These are phyloP conservation scores for Cantharis lateralis DNA, from an alignment of 2,888 invertebrate species.

Conservation along the genomic window DNA sequence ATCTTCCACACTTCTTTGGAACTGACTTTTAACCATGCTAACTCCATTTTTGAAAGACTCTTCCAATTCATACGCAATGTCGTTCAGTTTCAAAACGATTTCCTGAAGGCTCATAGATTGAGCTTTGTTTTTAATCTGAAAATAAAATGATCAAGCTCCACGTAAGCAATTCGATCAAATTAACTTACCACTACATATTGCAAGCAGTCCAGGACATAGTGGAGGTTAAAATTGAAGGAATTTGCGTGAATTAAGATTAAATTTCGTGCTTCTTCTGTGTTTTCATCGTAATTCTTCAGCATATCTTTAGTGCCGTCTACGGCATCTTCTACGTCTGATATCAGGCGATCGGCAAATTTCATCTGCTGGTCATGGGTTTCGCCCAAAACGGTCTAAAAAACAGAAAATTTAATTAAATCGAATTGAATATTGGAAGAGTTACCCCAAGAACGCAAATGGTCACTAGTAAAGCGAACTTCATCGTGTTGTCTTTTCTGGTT, in stretches of 20 bases:
- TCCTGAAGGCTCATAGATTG: background rate
- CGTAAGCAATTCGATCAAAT: background rate
- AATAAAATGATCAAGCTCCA: accelerated
- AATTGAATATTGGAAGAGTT: background rate
- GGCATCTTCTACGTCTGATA: background rate
- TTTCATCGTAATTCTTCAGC: background rate
- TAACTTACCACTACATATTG: background rate
- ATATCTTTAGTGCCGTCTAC: background rate
- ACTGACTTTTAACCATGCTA: background rate
- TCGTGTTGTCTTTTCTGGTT: background rate
- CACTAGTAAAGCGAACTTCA: background rate
- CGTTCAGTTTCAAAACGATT: background rate
- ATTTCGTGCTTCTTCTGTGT: background rate
- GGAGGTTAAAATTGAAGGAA: background rate
- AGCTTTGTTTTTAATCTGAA: background rate
- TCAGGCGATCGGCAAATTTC: background rate
- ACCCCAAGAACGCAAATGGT: background rate
- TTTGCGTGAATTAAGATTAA: background rate
- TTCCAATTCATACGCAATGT: background rate
- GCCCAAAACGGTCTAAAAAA: background rate
- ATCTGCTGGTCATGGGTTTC: background rate
- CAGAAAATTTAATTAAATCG: background rate
- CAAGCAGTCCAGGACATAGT: background rate
- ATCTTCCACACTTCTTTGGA: background rate
- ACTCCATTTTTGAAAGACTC: background rate